These are phyloP conservation scores for Dolichopus griseipennis DNA, from an alignment of 2,888 invertebrate species.

Conservation along the genomic window DNA sequence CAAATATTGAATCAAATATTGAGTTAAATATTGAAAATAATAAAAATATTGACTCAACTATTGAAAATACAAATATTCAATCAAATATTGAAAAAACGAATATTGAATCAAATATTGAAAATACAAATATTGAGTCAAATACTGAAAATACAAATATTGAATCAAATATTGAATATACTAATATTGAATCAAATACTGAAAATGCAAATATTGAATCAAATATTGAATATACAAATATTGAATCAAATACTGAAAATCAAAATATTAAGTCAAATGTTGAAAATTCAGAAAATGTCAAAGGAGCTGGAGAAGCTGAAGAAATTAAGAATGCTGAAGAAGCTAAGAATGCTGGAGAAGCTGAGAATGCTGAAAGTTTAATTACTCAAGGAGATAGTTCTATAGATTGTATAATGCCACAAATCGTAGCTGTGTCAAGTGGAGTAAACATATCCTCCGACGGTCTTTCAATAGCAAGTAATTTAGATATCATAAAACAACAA, in stretches of 20 bases:
- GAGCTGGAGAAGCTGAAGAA: too few species aligned
- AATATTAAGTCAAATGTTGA: too few species aligned
- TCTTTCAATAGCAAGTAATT: background rate
- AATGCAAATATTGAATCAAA: too few species aligned
- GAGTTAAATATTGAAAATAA: background rate
- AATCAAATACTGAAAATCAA: too few species aligned
- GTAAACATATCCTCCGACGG: conserved; percentile 17
- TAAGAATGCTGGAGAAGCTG: too few species aligned
- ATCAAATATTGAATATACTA: background rate
- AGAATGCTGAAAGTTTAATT: too few species aligned
- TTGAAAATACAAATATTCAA: background rate
- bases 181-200: too few species aligned
- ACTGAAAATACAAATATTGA: conserved; percentile 9
- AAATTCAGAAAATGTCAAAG: too few species aligned
- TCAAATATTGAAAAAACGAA: background rate
- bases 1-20: too few species aligned
- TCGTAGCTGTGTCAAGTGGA: conserved; percentile 29
- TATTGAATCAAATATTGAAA: conserved; percentile 9
- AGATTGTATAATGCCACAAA: conserved; percentile 27
- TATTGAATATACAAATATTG: too few species aligned
- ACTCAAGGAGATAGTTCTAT: background rate
- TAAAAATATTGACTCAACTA: background rate
- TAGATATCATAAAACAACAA: background rate
- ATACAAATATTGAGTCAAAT: conserved; percentile 9
- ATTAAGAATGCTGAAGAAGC: too few species aligned